Evolutionary conservation across 2,888 invertebrate genomes (phyloP).

Genomic region (Lasius fuliginosus): DNA sequence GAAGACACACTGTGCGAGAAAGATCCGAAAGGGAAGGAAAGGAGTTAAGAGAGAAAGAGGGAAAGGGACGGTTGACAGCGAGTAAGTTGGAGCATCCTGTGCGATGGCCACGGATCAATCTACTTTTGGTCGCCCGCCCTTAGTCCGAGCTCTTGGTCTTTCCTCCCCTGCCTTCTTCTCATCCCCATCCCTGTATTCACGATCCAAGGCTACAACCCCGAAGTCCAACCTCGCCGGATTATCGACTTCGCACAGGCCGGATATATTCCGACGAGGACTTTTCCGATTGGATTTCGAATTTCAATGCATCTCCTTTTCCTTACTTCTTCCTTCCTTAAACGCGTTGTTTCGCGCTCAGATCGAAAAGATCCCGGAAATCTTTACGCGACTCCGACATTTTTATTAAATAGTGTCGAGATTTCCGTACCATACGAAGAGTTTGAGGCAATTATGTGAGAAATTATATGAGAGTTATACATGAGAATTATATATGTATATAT

Average conservation of each 20-base stretch:
- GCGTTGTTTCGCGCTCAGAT: neutral
- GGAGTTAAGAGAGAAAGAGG: slow-evolving; percentile 17
- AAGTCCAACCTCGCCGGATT: slow-evolving; percentile 74
- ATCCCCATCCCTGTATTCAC: slow-evolving; percentile 66
- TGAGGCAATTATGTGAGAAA: neutral
- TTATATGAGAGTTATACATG: neutral
- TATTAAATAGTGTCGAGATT: neutral
- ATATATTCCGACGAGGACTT: slow-evolving; percentile 69
- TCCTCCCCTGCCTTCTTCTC: slow-evolving; percentile 55
- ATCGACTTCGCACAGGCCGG: slow-evolving; percentile 76
- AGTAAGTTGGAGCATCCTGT: slow-evolving; percentile 44
- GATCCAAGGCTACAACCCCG: slow-evolving; percentile 63
- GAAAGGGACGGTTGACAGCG: slow-evolving; percentile 18
- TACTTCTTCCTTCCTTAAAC: neutral
- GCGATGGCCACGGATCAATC: slow-evolving; percentile 82
- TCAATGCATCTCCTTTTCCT: slow-evolving; percentile 56
- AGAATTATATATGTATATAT: neutral
- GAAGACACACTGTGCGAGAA: slow-evolving; percentile 32
- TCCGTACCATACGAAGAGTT: neutral
- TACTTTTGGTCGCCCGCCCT: slow-evolving; percentile 74
- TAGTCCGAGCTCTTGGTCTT: slow-evolving; percentile 71
- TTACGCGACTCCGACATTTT: neutral
- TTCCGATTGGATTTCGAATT: slow-evolving; percentile 69
- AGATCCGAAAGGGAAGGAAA: slow-evolving; percentile 26
- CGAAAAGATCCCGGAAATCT: neutral